Percentiles rank a stretch among this genome's conserved stretches.
phyloP scores from a whole-genome alignment of 2,797 vertebrate species.

The Gymnodraco acuticeps region DNA sequence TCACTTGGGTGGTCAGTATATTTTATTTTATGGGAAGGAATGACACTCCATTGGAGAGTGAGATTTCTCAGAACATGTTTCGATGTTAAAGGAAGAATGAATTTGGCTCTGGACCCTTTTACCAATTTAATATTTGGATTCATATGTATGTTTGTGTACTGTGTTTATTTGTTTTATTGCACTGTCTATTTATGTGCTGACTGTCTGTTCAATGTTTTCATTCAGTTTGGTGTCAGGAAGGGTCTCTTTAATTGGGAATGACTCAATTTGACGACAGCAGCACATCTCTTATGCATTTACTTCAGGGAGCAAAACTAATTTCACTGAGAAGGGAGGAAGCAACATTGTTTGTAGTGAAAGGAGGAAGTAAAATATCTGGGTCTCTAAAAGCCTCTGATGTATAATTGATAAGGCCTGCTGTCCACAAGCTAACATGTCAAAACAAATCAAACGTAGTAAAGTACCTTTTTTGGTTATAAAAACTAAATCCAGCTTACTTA shows the following conservation, averaged over 20 bases:
- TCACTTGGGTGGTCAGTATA: slow-evolving; percentile 1
- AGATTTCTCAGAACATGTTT: slow-evolving; percentile 2
- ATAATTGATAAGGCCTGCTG: background rate
- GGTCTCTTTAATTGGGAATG: slow-evolving; percentile 10
- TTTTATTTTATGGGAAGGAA: slow-evolving; percentile 4
- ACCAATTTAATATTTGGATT: background rate
- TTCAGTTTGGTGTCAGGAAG: slow-evolving; percentile 9
- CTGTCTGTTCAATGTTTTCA: slow-evolving; percentile 3
- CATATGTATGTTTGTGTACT: background rate
- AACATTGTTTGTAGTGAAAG: slow-evolving; percentile 10
- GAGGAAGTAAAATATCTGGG: background rate
- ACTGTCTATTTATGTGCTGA: background rate
- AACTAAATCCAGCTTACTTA: background rate
- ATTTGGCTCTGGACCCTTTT: background rate
- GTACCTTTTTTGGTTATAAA: background rate
- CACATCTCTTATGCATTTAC: slow-evolving; percentile 13
- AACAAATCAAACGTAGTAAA: slow-evolving; percentile 7
- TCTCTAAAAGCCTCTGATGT: slow-evolving; percentile 17
- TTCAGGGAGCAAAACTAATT: slow-evolving; percentile 20
- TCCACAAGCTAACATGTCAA: background rate
- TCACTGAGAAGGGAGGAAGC: background rate
- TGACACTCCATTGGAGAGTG: background rate
- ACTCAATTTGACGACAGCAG: slow-evolving; percentile 9
- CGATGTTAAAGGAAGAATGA: slow-evolving; percentile 1
- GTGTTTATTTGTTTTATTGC: background rate